Evolutionary conservation across 2,797 vertebrate genomes (phyloP), one percentile per base, ranked within the genome.

Genomic region (Calcarius lapponicus): DNA sequence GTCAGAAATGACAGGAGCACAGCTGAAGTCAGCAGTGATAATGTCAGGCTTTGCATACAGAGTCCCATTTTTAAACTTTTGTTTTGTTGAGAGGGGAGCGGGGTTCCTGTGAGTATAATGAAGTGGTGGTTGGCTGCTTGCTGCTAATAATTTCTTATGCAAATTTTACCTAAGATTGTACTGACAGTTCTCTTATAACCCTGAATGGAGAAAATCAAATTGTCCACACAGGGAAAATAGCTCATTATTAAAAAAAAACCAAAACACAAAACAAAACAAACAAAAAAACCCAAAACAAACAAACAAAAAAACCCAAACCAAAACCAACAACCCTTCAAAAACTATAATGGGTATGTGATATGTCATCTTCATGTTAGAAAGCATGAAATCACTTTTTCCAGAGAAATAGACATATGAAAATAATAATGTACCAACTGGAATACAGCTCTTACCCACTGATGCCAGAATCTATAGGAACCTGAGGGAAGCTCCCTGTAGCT

Each of bases 111-210:
- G 60, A 65, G 38, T 64, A 31, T 45, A 57, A 71, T 53, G 50
- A 95, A 83, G 43, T 34, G 48, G 28, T 42, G 14, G 53, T 66
- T 95, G 69, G 22, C 38, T 86, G 72, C 6, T 2, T 92, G 54
- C 51, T 90, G 43, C 56, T 83, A 86, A 91, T 80, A 75, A 72
- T 84, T 94, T 72, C 54, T 72, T 32, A 93, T 56, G 73, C 75
- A 96, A 93, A 96, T 95, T 88, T 80, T 66, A 62, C 58, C 25
- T 38, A 42, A 45, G 69, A 14, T 31, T 89, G 43, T 65, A 32
- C 22, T 69, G 78, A 80, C 22, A 13, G 36, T 67, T 85, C n/a
- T 87, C 14, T 85, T 47, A 54, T 7, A 54, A 51, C 29, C 21
- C 16, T 75, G 53, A 83, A 70, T 17, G n/a, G 29, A 85, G 42